Percentiles rank a stretch among this genome's conserved stretches.
These are phyloP conservation scores for Parotocinclus haroldoi DNA, from an alignment of 2,797 vertebrate genomes.

Conservation along the genomic window DNA sequence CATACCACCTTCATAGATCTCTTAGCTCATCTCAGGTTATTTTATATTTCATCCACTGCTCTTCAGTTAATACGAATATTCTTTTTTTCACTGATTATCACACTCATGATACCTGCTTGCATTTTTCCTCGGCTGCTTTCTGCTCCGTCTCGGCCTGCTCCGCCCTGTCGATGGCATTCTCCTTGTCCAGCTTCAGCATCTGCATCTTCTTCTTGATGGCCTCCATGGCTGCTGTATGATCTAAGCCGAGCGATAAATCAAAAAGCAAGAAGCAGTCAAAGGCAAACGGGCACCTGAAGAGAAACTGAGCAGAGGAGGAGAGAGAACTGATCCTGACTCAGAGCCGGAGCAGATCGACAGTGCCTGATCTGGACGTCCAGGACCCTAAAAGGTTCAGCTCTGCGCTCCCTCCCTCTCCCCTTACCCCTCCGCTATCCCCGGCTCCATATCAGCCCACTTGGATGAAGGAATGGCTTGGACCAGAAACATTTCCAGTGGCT, in stretches of 20 bases:
- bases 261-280: background rate
- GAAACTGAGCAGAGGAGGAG: conserved; percentile 18
- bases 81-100: too few relatives aligned
- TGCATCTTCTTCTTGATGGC: conserved; percentile 99
- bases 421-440: conserved; percentile 2
- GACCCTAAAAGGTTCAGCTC: conserved; percentile 8
- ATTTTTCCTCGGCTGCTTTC: conserved; percentile 90
- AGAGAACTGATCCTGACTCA: conserved; percentile 24
- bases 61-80: too few relatives aligned
- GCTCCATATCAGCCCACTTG: conserved; percentile 47
- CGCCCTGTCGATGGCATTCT: conserved; percentile 90
- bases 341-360: conserved; percentile 25
- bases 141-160: conserved; percentile 91
- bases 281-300: background rate
- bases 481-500: conserved; percentile 31
- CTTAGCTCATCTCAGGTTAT: too few relatives aligned
- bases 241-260: background rate
- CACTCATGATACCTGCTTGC: conserved; percentile 79
- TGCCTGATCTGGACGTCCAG: conserved; percentile 23
- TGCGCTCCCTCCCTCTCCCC: conserved; percentile 22
- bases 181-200: conserved; percentile 94
- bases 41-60: too few relatives aligned
- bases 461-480: conserved; percentile 45
- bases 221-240: conserved; percentile 75
- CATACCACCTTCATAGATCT: too few relatives aligned